A percentile compares a stretch with the other conserved stretches of the same genome.
Evolutionary conservation across 2,797 vertebrate genomes (phyloP).

Genomic region (Crotalus adamanteus): DNA sequence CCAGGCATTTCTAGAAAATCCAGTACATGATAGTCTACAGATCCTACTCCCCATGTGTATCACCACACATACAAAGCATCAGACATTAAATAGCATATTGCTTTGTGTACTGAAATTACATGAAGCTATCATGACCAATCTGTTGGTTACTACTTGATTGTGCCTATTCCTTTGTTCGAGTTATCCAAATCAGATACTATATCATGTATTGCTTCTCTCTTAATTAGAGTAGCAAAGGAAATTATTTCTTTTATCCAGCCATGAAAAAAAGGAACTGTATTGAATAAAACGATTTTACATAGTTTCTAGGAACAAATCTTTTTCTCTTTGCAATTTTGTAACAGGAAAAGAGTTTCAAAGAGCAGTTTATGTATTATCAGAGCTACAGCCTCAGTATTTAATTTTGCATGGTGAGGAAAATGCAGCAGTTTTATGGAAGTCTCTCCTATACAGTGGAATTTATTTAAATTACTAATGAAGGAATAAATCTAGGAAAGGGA

Average conservation of each 20-base stretch:
- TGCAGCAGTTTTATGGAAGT: constrained; percentile 46
- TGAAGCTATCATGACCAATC: background rate
- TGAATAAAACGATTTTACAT: background rate
- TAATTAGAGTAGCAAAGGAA: background rate
- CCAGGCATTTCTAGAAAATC: background rate
- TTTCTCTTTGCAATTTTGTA: background rate
- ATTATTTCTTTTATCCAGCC: background rate
- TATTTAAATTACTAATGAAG: constrained; percentile 66
- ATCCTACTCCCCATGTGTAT: too few species aligned
- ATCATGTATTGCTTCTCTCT: background rate
- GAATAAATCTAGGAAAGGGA: constrained; percentile 60
- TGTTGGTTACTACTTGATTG: background rate
- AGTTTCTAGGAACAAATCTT: background rate
- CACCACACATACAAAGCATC: background rate
- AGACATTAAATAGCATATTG: background rate
- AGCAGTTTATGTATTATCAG: background rate
- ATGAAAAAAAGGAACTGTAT: background rate
- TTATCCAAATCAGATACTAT: background rate
- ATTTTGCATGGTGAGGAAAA: background rate
- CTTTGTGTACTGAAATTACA: background rate
- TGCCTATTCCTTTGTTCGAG: background rate
- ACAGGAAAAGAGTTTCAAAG: fast-evolving
- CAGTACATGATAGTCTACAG: background rate
- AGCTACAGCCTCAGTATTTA: constrained; percentile 15
- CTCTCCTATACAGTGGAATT: constrained; percentile 50